Percentiles rank a stretch among this genome's conserved stretches.
Evolutionary conservation across 2,797 vertebrate genomes (phyloP).

Genomic region (Coluber constrictor): DNA sequence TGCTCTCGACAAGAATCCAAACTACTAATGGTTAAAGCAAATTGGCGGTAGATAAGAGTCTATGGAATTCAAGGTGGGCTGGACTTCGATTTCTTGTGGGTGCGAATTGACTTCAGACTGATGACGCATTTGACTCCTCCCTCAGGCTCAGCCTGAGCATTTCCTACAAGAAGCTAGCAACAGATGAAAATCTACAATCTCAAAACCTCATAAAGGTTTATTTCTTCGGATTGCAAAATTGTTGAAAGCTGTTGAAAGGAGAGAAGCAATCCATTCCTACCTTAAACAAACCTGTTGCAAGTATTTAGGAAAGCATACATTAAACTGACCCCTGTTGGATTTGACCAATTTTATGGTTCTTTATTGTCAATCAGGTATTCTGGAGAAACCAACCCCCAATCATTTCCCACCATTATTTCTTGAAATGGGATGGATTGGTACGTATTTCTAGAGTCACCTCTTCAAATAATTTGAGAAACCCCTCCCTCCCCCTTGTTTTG

Average conservation of each 20-base stretch:
- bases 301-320: background rate
- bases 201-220: background rate
- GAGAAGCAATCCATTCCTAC: background rate
- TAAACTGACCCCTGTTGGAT: background rate
- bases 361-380: background rate
- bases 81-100: background rate
- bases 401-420: background rate
- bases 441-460: background rate
- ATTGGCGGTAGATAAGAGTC: background rate
- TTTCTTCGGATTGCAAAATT: background rate
- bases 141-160: background rate
- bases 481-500: background rate
- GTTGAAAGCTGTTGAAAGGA: background rate
- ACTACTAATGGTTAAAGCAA: background rate
- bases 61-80: background rate
- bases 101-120: background rate
- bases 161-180: background rate
- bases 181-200: background rate
- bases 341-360: background rate
- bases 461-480: background rate
- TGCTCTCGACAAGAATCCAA: background rate
- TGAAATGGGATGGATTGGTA: background rate
- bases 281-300: background rate
- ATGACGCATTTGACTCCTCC: background rate
- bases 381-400: background rate